A percentile compares a stretch with the other conserved stretches of the same genome.
These are phyloP conservation scores for Stenchaetothrips biformis DNA, from an alignment of 2,888 invertebrate genomes.

Conservation along the genomic window DNA sequence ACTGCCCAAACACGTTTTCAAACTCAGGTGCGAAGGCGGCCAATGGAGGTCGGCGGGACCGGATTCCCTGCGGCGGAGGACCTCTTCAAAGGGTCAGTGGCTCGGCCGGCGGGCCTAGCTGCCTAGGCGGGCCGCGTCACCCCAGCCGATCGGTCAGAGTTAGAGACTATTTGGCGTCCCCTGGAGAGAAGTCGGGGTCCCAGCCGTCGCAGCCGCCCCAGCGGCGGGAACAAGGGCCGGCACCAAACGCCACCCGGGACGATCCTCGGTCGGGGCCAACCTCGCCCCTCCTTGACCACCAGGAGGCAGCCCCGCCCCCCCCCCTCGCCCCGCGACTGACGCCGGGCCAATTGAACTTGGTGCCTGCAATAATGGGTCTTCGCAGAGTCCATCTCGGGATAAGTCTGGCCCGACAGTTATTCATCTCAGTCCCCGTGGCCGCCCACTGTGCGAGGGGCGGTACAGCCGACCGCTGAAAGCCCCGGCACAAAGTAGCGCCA, in stretches of 20 bases:
- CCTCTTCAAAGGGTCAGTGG: neutral
- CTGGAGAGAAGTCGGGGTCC: neutral
- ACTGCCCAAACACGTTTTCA: neutral
- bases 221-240: neutral
- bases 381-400: neutral
- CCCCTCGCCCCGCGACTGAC: neutral
- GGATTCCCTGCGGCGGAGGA: neutral
- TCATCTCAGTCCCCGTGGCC: neutral
- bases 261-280: neutral
- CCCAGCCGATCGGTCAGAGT: neutral
- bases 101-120: too few relatives aligned
- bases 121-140: neutral
- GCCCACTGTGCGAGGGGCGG: too few relatives aligned
- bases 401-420: neutral
- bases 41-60: neutral
- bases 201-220: neutral
- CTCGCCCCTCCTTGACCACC: neutral
- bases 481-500: constrained; percentile 1
- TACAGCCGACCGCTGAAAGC: too few relatives aligned
- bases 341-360: neutral
- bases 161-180: neutral
- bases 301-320: neutral
- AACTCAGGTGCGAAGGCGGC: too few relatives aligned
- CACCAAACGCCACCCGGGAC: neutral
- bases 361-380: too few relatives aligned